These are phyloP conservation scores for Seira sanloemensis DNA, from an alignment of 2,888 invertebrate species.

Conservation along the genomic window DNA sequence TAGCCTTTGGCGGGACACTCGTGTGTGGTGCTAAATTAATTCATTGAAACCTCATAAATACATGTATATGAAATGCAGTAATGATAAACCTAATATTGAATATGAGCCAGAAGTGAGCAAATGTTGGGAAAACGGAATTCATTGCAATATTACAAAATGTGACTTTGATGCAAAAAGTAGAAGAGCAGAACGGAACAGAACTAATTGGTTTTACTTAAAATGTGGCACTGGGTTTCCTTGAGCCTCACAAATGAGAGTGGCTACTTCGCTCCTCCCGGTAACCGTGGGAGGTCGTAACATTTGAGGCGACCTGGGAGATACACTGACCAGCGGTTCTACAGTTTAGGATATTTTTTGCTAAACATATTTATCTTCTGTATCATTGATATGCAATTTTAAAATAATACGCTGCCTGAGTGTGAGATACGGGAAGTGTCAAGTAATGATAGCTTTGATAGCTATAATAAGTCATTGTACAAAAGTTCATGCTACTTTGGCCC, in stretches of 20 bases:
- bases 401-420: too few relatives aligned
- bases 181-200: background rate
- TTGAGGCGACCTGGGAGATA: constrained; percentile 62
- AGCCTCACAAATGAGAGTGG: constrained; percentile 75
- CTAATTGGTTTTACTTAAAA: constrained; percentile 72
- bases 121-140: constrained; percentile 16
- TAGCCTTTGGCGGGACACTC: constrained; percentile 68
- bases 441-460: too few relatives aligned
- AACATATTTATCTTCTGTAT: too few relatives aligned
- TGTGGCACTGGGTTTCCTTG: constrained; percentile 76
- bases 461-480: too few relatives aligned
- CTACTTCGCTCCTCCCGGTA: constrained; percentile 63
- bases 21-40: constrained; percentile 67
- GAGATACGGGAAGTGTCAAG: too few relatives aligned
- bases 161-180: background rate
- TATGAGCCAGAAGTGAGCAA: background rate
- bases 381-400: too few relatives aligned
- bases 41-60: background rate
- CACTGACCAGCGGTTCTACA: constrained; percentile 67
- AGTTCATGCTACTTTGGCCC: background rate
- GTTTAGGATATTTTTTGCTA: background rate
- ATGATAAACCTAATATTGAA: background rate
- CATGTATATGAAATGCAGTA: background rate
- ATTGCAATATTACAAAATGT: background rate
- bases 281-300: constrained; percentile 69